Base-by-base conservation (phyloP, 1,140 invertebrate genomes). In the Temnothorax curvispinosus region DNA sequence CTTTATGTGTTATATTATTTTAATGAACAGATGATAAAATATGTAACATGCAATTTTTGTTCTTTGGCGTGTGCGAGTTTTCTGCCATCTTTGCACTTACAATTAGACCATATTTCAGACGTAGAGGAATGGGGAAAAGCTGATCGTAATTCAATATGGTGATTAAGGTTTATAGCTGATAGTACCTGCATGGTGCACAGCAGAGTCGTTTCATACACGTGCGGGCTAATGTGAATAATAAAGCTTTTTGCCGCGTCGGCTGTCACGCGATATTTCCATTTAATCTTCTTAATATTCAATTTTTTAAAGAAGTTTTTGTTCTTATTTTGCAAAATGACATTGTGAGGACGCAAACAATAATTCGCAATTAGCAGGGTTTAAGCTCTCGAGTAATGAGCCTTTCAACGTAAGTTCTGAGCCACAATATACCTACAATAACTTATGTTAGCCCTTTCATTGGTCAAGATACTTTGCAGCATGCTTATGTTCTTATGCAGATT, bases 151-250 rank as follows among this genome's bases (percentile, higher is more conserved):
- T 86, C 77, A 58, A 81, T 56, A 41, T 35, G 38, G 54, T 41
- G 54, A 86, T 86, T 81, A 69, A 86, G 35, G 80, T 80, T 86
- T 86, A 86, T 7, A 58, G 44, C 21, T 27, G 44, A 38, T 58
- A 81, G 62, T 80, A 81, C 84, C 84, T 80, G 84, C 76, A 86
- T 69, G 62, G 41, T 7, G 67, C 38, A 47, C 35, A 74, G 62
- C 52, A 8, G 7, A 58, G 50, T 58, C 27, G 8, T 86, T 62
- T 21, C 76, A 21, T 18, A 58, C 64, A 50, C 38, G 77, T 62
- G 77, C 85, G 76, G 64, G 75, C 72, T 60, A 44, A 62, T 44
- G 52, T n/a, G 60, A 78, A 86, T 65, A 85, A 58, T 67, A 81
- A 81, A 67, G 62, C 41, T 81, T 27, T 69, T 38, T 11, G 44